Evolutionary conservation across 2,888 invertebrate genomes (phyloP), one percentile per base, ranked within the genome.

Genomic region (Pyrocoelia pectoralis): DNA sequence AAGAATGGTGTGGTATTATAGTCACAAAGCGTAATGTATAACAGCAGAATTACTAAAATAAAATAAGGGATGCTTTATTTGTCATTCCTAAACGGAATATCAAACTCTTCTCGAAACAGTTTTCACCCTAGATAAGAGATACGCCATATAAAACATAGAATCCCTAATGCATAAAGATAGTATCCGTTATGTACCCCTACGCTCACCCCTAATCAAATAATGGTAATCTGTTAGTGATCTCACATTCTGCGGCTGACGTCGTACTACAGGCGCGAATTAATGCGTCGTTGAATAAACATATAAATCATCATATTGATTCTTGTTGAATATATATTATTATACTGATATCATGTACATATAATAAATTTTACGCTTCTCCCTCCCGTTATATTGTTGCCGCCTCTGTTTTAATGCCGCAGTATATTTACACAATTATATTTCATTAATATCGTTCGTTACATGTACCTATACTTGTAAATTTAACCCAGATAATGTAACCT

Each of bases 201-300:
- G 59, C 52, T 61, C 61, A 50, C 53, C 63, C 70, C 61, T 70
- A 68, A 67, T 67, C 68, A 67, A 70, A 70, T 68, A 67, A 70
- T 70, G 64, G 65, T 66, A 68, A 70, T 68, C 67, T 66, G 66
- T 60, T 24, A 57, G 61, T 63, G 57, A 65, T 65, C 63, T 60
- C 57, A 64, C 64, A 62, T 61, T 61, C 67, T 70, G 70, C 56
- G 66, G 67, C 52, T 70, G 70, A 70, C 67, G 61, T 66, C 51
- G 51, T 50, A 28, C 40, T 62, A 66, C 56, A 53, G 50, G 50
- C 56, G 41, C 61, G 52, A 63, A 69, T 69, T 67, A 66, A 66
- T 69, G 69, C 46, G 61, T 43, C 65, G 58, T 18, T 40, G 46
- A 28, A 61, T 64, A 67, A 61, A 61, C 63, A 60, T 49, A 68